These are phyloP conservation scores for Eupithecia exiguata DNA, from an alignment of 2,888 invertebrate species.

Conservation along the genomic window DNA sequence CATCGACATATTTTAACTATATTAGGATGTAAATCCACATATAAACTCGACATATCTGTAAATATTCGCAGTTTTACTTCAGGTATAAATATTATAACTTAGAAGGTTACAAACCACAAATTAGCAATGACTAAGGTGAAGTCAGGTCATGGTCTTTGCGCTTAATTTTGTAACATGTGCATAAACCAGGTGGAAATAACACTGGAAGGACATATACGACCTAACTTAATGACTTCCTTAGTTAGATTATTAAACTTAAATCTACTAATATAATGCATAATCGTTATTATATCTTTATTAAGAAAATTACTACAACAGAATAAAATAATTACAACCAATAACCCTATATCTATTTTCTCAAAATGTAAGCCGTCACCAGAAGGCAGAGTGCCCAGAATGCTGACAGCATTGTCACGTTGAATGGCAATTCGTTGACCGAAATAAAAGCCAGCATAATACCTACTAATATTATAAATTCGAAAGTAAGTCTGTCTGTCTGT, in stretches of 20 bases:
- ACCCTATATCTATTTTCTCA: too few relatives aligned
- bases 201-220: background rate
- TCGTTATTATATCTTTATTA: too few relatives aligned
- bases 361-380: too few relatives aligned
- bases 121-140: background rate
- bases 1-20: background rate
- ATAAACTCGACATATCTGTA: background rate
- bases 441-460: too few relatives aligned
- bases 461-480: too few relatives aligned
- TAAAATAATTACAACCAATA: too few relatives aligned
- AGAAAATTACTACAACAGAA: too few relatives aligned
- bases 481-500: too few relatives aligned
- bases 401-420: too few relatives aligned
- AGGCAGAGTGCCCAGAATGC: too few relatives aligned
- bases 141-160: conserved; percentile 2
- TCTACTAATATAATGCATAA: too few relatives aligned
- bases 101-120: background rate
- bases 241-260: background rate
- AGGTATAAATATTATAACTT: background rate
- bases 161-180: background rate
- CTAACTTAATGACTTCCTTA: background rate
- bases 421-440: too few relatives aligned
- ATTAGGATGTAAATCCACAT: background rate
- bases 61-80: background rate
- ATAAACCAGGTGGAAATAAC: background rate